These are phyloP conservation scores for Epinotia demarniana DNA, from an alignment of 2,888 invertebrate genomes.

Conservation along the genomic window DNA sequence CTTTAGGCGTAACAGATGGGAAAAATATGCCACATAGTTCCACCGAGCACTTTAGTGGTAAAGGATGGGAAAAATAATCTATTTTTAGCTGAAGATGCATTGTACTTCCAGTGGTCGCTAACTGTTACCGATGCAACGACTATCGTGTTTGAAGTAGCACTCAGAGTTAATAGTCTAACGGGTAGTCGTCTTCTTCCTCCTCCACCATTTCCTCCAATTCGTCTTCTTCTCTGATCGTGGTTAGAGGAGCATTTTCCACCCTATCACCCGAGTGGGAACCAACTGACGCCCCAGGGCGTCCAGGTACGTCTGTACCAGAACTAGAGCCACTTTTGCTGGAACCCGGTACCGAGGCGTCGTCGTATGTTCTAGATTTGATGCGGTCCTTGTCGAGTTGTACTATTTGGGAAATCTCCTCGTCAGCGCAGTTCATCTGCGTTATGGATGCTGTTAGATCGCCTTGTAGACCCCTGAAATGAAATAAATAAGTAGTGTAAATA, in stretches of 20 bases:
- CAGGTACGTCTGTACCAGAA: slow-evolving; percentile 17
- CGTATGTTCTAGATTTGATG: slow-evolving; percentile 55
- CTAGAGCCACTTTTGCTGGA: slow-evolving; percentile 25
- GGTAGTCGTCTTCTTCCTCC: slow-evolving; percentile 62
- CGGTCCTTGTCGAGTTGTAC: slow-evolving; percentile 67
- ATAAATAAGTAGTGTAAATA: not conserved
- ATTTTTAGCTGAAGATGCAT: too few species aligned
- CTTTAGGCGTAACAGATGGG: too few species aligned
- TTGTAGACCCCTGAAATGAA: slow-evolving; percentile 58
- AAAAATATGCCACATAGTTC: too few species aligned
- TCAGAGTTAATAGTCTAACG: slow-evolving; percentile 56
- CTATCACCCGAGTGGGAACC: slow-evolving; percentile 3
- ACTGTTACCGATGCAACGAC: too few species aligned
- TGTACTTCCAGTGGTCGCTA: too few species aligned
- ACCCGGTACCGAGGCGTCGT: not conserved
- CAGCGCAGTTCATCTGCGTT: slow-evolving; percentile 62
- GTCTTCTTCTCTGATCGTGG: slow-evolving; percentile 67
- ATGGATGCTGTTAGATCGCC: slow-evolving; percentile 60
- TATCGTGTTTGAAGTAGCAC: not conserved
- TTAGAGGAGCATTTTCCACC: slow-evolving; percentile 51
- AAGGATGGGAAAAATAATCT: too few species aligned
- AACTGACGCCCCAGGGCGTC: not conserved
- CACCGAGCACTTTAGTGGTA: too few species aligned
- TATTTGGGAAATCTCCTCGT: slow-evolving; percentile 64
- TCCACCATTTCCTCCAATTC: slow-evolving; percentile 49